Conservation (phyloP, 2,113 vertebrate species). For the Phylloscopus trochiloides region DNA sequence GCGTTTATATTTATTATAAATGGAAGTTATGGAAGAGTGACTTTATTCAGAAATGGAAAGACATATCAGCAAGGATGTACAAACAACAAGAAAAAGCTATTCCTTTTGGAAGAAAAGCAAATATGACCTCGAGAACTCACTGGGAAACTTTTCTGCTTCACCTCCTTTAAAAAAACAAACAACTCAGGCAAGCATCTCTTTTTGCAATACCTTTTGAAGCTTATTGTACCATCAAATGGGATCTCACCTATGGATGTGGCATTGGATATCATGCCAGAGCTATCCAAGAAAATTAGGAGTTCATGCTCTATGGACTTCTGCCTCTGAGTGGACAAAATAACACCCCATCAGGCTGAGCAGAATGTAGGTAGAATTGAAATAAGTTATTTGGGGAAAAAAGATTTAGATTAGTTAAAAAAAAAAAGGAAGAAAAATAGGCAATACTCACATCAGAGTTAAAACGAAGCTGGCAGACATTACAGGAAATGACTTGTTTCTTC, state of each 20-base stretch:
- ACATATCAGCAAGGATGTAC: neutral
- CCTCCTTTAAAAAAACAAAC: neutral
- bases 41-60: neutral
- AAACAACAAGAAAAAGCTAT: neutral
- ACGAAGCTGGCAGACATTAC: conserved; percentile 93
- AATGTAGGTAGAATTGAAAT: neutral
- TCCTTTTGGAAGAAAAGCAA: neutral
- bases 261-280: neutral
- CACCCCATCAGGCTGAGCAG: neutral
- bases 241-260: fast-evolving
- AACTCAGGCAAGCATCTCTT: neutral
- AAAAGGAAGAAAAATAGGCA: neutral
- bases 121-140: neutral
- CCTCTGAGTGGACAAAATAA: neutral
- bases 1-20: neutral
- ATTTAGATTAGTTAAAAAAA: neutral
- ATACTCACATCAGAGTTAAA: conserved; percentile 97
- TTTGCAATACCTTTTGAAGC: neutral
- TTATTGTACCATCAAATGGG: neutral
- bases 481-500: conserved; percentile 95
- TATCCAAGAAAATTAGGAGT: neutral
- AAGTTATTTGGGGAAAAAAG: neutral
- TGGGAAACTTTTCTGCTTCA: neutral
- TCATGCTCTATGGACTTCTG: neutral
- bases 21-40: neutral